These are phyloP conservation scores for Nebria ingens DNA, from an alignment of 1,140 invertebrate species.

Conservation along the genomic window DNA sequence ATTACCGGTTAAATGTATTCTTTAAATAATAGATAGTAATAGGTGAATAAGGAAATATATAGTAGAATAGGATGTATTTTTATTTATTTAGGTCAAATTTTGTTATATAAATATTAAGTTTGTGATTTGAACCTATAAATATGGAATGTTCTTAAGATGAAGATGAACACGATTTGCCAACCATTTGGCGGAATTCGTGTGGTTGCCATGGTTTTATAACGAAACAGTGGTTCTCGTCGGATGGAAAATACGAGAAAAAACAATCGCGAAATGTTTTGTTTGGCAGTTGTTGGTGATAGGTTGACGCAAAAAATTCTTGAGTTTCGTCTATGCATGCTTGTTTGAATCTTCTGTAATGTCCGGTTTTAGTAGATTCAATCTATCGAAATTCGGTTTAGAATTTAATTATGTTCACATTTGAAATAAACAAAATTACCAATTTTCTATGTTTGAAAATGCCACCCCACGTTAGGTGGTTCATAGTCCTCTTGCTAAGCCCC, in stretches of 20 bases:
- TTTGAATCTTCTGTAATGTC: conserved; percentile 17
- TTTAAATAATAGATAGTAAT: too few relatives aligned
- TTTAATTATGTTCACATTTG: conserved; percentile 11
- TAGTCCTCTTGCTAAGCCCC: background rate
- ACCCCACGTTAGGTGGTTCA: background rate
- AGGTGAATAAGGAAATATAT: too few relatives aligned
- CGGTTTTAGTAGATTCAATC: conserved; percentile 4
- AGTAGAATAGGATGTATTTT: too few relatives aligned
- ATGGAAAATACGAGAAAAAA: conserved; percentile 27
- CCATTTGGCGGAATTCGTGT: too few relatives aligned
- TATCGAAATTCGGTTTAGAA: conserved; percentile 13
- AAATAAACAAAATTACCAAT: conserved; percentile 12
- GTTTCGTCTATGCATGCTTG: conserved; percentile 20
- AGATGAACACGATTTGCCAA: too few relatives aligned
- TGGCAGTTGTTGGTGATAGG: conserved; percentile 25
- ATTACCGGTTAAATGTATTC: too few relatives aligned
- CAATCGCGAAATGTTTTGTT: conserved; percentile 25
- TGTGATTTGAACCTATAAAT: too few relatives aligned
- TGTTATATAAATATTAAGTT: too few relatives aligned
- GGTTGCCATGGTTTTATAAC: background rate
- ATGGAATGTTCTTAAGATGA: too few relatives aligned
- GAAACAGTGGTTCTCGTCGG: conserved; percentile 24
- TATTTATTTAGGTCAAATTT: too few relatives aligned
- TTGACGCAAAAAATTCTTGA: conserved; percentile 26
- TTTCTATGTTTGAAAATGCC: background rate